Evolutionary conservation across 2,888 invertebrate genomes (phyloP), one percentile per base, ranked within the genome.

Genomic region (Euclidia mi): DNA sequence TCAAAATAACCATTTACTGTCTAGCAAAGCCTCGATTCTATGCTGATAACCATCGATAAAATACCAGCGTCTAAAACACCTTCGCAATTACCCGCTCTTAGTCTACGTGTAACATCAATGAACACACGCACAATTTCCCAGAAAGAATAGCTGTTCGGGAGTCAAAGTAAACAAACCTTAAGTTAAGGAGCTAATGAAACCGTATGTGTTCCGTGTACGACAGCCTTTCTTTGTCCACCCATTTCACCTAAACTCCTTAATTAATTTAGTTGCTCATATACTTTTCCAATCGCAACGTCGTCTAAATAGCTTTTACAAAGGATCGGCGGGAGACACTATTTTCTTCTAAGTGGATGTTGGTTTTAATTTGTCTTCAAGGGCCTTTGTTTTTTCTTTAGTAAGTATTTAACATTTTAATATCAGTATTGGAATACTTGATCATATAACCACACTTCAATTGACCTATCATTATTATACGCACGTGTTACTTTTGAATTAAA

Each of bases 131-230:
- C 38, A 46, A 46, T 46, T 41, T 45, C 38, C 34, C 40, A 3
- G 10, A 53, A 53, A 46, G 46, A 53, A 53, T 41, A 17, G 42
- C 47, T 47, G 18, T 35, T 17, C 34, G 15, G 14, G 35, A 37
- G 42, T 25, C 44, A 45, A 47, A 17, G 52, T 59, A 61, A 73
- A 74, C 61, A 59, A 58, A 46, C 43, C 51, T 58, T 59, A 69
- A 70, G 29, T 55, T 61, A 65, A 45, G 66, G 53, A 46, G 12
- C 56, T 55, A 61, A 70, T 65, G 56, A 71, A 71, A 71, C 48
- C 51, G 63, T 72, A 37, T 37, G 28, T 47, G 49, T 56, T 55
- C 71, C 42, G 42, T 20, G 32, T 59, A 47, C 56, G 58, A 37
- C 46, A 35, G 45, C 40, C 61, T 61, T 65, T 59, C 61, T 56